Base-by-base conservation (phyloP, 92 coral and sea anemone genomes). In the Porites cylindrica region DNA sequence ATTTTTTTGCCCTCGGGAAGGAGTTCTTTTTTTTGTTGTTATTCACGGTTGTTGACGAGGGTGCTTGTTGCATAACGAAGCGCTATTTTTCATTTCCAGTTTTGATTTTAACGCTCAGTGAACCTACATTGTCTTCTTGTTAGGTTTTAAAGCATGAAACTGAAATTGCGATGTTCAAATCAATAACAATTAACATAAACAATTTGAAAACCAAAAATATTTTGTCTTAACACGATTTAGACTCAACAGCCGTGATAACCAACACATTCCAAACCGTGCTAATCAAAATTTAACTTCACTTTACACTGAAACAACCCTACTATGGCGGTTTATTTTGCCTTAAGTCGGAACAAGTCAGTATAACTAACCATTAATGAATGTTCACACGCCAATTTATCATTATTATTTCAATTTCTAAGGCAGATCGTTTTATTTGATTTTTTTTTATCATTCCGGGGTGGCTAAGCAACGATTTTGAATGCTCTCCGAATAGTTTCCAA, bases 1-100 rank as follows among this genome's bases (percentile, higher is more conserved):
- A 21, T 2, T 16, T 18, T 61, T 56, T 76, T 76, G 26, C 29
- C 11, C 50, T 0, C 20, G 51, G 16, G 26, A 7, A 26, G 66
- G 17, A 6, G 6, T 20, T 47, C 68, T 60, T 26, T 12, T 20
- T 2, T 59, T 4, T 13, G 58, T 56, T 6, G 32, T 62, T 66
- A 32, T 60, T 73, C 70, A 83, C 80, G 80, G 87, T 83, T 53
- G 64, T 83, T 83, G 87, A 73, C 52, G 65, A 20, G 11, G 43
- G 61, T 47, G 72, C 83, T 64, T 43, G 72, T 72, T 47, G 65
- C 65, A 29, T 50, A 52, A 62, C 53, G 74, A 8, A 19, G 60
- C 51, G 53, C 71, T 18, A 18, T 62, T n/a, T 3, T 18, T 58
- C 7, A 38, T 77, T 82, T 82, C 86, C 70, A 69, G 78, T 70